A percentile compares a stretch with the other conserved stretches of the same genome.
These are phyloP conservation scores for Halcyon leucocephala DNA, from an alignment of 2,797 vertebrate genomes.

Conservation along the genomic window DNA sequence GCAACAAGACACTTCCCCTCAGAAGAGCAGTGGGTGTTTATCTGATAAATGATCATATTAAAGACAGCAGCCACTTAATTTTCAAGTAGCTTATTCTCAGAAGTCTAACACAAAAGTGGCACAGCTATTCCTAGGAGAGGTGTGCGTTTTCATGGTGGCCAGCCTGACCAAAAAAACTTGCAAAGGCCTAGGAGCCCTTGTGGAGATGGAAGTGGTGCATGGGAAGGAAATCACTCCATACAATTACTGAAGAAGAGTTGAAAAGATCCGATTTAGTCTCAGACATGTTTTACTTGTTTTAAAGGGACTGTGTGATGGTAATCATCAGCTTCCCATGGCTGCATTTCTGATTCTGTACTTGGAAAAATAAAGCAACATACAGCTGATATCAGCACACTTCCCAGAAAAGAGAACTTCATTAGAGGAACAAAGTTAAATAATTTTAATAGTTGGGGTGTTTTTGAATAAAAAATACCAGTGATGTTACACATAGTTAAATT, in stretches of 20 bases:
- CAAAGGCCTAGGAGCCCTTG: not conserved
- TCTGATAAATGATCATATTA: not conserved
- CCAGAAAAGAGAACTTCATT: not conserved
- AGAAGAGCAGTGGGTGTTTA: not conserved
- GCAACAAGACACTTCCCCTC: not conserved
- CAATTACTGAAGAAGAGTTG: not conserved
- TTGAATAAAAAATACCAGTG: not conserved
- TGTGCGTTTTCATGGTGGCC: fast-evolving
- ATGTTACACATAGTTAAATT: not conserved
- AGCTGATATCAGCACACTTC: not conserved
- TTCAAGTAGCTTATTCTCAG: not conserved
- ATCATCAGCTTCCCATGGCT: not conserved
- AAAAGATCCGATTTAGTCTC: not conserved
- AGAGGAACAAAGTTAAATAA: not conserved
- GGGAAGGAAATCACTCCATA: not conserved
- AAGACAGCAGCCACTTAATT: not conserved
- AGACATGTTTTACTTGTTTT: not conserved
- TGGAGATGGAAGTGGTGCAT: not conserved
- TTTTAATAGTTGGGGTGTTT: not conserved
- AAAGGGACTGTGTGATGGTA: not conserved
- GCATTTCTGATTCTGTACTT: not conserved
- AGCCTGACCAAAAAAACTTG: not conserved
- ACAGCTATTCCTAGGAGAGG: not conserved
- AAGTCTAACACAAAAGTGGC: not conserved
- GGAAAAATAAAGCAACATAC: not conserved